Base-by-base conservation (phyloP, 2,888 invertebrate genomes). In the Lacanobia wlatinum region DNA sequence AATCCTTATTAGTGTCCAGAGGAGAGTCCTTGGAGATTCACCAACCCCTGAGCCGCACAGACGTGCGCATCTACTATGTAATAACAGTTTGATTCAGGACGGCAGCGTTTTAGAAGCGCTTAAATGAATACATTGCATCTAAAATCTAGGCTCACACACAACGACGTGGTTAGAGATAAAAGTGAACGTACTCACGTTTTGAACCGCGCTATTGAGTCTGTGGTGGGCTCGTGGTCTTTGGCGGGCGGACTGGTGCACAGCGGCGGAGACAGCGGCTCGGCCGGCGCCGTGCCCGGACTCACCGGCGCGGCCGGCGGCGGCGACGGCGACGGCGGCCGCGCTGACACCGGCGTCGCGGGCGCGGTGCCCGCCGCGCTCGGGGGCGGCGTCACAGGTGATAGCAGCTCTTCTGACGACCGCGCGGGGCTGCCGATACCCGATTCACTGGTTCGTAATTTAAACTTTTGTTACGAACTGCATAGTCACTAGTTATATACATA, bases 371-470 rank as follows among this genome's bases (percentile, higher is more conserved):
- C 85, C 72, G 78, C 87, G 73, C 90, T 87, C 2, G 94, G 90
- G 28, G 95, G 93, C 7, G 95, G 94, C n/a, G 93, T 92, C 78
- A 91, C 93, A 21, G 95, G 96, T 40, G 93, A 92, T 56, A 92
- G 90, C 79, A 91, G 87, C 85, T 96, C 96, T 67, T 96, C 96
- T 2, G 95, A 93, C 12, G 92, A 94, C 52, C 93, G 90, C 59
- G 92, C 94, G 58, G 96, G 96, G 83, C 96, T 96, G 60, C 94
- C 96, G 56, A 94, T 87, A 8, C 96, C 96, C 52, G 96, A 95
- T 88, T 96, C 96, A 87, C 96, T 96, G 89, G 75, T 52, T 28
- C n/a, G 10, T 23, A 46, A 55, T 58, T 62, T 38, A 62, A 78
- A 71, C 5, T 78, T 34, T 43, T 14, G 14, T 77, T 76, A 56